Evolutionary conservation across 2,113 vertebrate species (phyloP).

Genomic region (Pipra filicauda): DNA sequence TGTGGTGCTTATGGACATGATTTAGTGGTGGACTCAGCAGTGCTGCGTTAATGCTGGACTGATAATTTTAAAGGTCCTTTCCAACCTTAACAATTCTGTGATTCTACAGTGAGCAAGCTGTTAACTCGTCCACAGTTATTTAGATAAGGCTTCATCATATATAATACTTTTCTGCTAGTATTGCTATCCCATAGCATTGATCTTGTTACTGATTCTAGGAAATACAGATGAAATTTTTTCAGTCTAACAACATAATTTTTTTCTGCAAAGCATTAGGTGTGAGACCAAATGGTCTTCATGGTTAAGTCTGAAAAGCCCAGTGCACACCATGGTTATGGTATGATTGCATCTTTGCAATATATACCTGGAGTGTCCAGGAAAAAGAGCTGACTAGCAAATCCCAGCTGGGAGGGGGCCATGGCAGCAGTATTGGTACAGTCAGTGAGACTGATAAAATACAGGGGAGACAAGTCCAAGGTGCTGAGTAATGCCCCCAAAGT

Average conservation of each 20-base stretch:
- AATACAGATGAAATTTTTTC: not conserved
- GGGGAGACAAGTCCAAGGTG: not conserved
- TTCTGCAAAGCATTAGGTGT: not conserved
- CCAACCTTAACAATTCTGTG: not conserved
- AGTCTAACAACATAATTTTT: not conserved
- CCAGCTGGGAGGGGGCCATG: not conserved
- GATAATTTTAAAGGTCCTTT: not conserved
- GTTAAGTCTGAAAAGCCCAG: not conserved
- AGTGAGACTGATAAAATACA: not conserved
- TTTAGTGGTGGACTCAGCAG: not conserved
- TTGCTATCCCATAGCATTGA: not conserved
- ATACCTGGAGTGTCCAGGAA: not conserved
- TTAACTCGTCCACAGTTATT: not conserved
- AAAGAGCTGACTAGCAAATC: not conserved
- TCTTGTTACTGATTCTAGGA: not conserved
- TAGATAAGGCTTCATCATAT: not conserved
- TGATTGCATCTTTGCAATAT: not conserved
- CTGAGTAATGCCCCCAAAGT: not conserved
- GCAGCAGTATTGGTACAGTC: not conserved
- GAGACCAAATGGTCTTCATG: not conserved
- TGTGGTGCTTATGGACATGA: not conserved
- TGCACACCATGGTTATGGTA: not conserved
- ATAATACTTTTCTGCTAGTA: not conserved
- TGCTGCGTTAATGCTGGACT: not conserved
- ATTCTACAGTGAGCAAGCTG: not conserved